phyloP scores from a whole-genome alignment of 2,113 vertebrate species.

The Mustela nigripes region DNA sequence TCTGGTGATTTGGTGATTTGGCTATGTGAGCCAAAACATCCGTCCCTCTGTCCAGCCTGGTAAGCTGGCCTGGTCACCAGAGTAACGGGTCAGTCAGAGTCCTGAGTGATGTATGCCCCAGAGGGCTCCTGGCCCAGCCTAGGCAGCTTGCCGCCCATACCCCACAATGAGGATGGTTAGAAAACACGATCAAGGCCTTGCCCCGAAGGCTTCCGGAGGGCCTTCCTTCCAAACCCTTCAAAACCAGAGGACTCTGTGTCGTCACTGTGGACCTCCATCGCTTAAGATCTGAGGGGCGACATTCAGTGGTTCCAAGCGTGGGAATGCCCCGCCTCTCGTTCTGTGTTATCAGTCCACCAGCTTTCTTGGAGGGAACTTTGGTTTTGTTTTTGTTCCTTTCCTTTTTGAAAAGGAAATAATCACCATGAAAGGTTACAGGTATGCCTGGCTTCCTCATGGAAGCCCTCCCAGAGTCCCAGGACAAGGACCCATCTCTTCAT shows the following conservation, averaged over 20 bases:
- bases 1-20: neutral
- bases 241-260: neutral
- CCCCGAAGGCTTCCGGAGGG: neutral
- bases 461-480: neutral
- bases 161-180: neutral
- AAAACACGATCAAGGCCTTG: neutral
- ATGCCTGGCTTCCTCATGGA: neutral
- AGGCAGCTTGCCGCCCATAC: neutral
- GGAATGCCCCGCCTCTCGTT: rapidly evolving
- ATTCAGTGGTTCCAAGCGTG: neutral
- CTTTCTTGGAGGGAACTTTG: neutral
- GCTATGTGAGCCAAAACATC: neutral
- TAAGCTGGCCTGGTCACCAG: neutral
- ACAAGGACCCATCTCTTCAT: neutral
- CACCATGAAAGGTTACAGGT: neutral
- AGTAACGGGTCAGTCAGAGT: neutral
- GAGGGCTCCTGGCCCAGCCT: neutral
- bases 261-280: rapidly evolving
- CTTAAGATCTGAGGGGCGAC: neutral
- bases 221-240: neutral
- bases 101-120: neutral
- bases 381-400: neutral
- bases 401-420: neutral
- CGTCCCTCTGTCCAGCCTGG: neutral
- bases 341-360: neutral